phyloP scores from a whole-genome alignment of 1,140 invertebrate species.

The Campoletis sonorensis region DNA sequence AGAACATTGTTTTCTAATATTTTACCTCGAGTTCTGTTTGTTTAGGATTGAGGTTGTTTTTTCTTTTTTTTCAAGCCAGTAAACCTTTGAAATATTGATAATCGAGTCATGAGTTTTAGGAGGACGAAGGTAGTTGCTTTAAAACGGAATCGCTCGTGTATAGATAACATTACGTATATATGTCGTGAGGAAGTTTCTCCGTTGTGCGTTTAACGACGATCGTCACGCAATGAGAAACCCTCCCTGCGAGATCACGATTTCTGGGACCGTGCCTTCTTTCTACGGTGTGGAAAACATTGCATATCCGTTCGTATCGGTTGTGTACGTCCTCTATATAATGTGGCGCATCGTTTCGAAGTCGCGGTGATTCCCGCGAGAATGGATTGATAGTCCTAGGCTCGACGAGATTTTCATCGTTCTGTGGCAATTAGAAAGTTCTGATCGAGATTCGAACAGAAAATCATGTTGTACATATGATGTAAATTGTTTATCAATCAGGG shows the following conservation, averaged over 20 bases:
- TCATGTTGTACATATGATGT: background rate
- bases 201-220: slow-evolving; percentile 49
- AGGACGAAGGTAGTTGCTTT: background rate
- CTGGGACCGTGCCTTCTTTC: slow-evolving; percentile 1
- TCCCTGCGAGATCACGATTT: background rate
- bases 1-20: too few relatives aligned
- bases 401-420: background rate
- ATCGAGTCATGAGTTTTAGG: too few relatives aligned
- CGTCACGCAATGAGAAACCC: slow-evolving; percentile 46
- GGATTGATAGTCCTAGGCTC: background rate
- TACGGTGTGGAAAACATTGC: background rate
- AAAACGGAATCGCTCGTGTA: background rate
- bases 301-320: background rate
- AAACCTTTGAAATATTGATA: too few relatives aligned
- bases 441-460: background rate
- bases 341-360: background rate
- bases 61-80: too few relatives aligned
- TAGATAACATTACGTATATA: slow-evolving; percentile 11
- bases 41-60: background rate
- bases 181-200: slow-evolving; percentile 44
- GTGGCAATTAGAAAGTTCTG: slow-evolving; percentile 3
- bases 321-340: background rate
- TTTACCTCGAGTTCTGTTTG: background rate
- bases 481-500: background rate
- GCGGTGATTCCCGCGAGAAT: background rate